Base-by-base conservation (phyloP, 1,140 invertebrate genomes). In the Drosophila bocki region DNA sequence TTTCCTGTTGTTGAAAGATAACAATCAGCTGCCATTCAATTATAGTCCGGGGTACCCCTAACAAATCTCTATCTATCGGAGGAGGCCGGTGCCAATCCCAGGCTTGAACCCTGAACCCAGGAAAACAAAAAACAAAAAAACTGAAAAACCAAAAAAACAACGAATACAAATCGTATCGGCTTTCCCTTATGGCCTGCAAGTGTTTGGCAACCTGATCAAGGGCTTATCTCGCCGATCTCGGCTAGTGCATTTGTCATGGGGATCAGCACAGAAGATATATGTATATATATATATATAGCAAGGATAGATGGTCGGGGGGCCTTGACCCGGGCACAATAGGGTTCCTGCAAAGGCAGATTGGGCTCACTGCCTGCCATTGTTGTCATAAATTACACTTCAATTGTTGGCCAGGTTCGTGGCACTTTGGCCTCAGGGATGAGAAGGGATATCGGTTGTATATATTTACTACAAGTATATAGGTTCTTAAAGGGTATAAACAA, bases 351-450 rank as follows among this genome's bases (percentile, higher is more conserved):
- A 29, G 44, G 15, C 51, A 15, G 15, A 32, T 51, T 51, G 35
- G 44, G 3, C 9, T 68, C 64, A 67, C 26, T 68, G 59, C 69
- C 51, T 39, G 53, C n/a, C 69, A 88, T 87, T 87, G 84, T 88
- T 87, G 84, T 84, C 84, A 84, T 87, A 87, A 87, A 87, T 87
- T 87, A 87, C 84, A 87, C 84, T 78, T 80, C 84, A 88, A 87
- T 88, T 87, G 84, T 87, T 69, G 47, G 48, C 65, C 60, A 54
- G 56, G 48, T 58, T 33, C 26, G 45, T 53, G 44, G 17, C 60
- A 48, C 17, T 61, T 47, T 47, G 63, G 48, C 17, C 57, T 22
- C 33, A 33, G 60, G 19, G 50, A 45, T 54, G 45, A 29, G 50
- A 17, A 22, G 19, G 19, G 1, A 17, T 33, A 12, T 33, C 8